Evolutionary conservation across 2,888 invertebrate species (phyloP).

Genomic region (Drosophila gaucha): DNA sequence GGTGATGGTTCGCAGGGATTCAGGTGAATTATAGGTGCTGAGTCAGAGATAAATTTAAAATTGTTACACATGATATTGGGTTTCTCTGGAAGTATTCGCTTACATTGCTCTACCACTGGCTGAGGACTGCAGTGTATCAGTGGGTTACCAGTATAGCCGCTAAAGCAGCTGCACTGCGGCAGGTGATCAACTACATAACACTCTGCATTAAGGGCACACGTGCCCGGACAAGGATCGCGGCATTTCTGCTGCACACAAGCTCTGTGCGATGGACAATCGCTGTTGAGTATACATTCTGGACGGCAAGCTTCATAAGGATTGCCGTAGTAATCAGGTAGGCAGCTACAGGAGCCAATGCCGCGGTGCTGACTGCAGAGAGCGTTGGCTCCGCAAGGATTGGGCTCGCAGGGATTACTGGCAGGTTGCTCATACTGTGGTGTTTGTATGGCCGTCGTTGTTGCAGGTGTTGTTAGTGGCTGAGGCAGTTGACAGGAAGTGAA

Average conservation of each 20-base stretch:
- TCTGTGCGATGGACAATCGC: slow-evolving; percentile 90
- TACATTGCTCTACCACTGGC: slow-evolving; percentile 85
- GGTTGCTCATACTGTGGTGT: slow-evolving; percentile 71
- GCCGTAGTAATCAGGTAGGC: slow-evolving; percentile 88
- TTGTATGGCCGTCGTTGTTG: slow-evolving; percentile 41
- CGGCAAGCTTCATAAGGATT: slow-evolving; percentile 89
- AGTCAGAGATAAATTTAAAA: slow-evolving; percentile 5
- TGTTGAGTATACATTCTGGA: slow-evolving; percentile 92
- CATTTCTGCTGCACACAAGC: slow-evolving; percentile 92
- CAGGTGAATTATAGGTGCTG: slow-evolving; percentile 79
- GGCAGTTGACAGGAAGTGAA: slow-evolving; percentile 87
- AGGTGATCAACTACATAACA: slow-evolving; percentile 91
- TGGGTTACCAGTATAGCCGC: slow-evolving; percentile 90
- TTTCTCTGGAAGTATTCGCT: slow-evolving; percentile 73
- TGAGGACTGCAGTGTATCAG: slow-evolving; percentile 87
- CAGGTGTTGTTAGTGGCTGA: slow-evolving; percentile 32
- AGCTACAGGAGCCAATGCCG: slow-evolving; percentile 90
- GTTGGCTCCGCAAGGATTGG: slow-evolving; percentile 91
- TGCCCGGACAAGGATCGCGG: slow-evolving; percentile 91
- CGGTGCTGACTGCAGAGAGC: slow-evolving; percentile 88
- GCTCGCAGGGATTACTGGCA: slow-evolving; percentile 86
- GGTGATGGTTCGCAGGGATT: slow-evolving; percentile 88
- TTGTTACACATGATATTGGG: slow-evolving; percentile 10
- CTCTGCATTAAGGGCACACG: slow-evolving; percentile 90
- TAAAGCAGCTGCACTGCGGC: slow-evolving; percentile 89